Percentiles rank a stretch among this genome's conserved stretches.
Conservation (phyloP, 2,888 invertebrate species). For the Latrodectus elegans region DNA sequence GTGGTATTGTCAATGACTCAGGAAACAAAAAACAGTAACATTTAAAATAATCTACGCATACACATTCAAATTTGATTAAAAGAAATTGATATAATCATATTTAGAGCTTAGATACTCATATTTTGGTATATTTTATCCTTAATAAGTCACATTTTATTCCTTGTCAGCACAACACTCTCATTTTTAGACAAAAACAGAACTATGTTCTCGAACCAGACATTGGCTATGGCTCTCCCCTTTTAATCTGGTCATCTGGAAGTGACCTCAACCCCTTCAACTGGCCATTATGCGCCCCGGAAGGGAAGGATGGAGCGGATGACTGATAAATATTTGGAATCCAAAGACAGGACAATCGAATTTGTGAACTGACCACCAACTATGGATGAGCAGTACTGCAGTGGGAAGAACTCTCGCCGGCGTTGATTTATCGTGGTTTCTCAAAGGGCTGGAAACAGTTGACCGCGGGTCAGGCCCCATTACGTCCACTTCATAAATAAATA, state of each 20-base stretch:
- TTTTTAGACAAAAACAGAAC: too few relatives aligned
- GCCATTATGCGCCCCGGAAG: constrained; percentile 19
- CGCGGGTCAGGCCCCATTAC: constrained; percentile 59
- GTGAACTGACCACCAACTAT: constrained; percentile 36
- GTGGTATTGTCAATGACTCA: too few relatives aligned
- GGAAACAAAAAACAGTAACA: too few relatives aligned
- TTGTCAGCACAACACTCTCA: too few relatives aligned
- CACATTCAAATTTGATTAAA: too few relatives aligned
- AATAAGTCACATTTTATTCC: too few relatives aligned
- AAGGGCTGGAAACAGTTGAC: constrained; percentile 37
- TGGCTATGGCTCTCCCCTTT: not conserved
- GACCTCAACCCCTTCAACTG: constrained; percentile 59
- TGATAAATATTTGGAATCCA: constrained; percentile 51
- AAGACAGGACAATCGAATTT: constrained; percentile 54
- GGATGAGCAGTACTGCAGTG: constrained; percentile 31
- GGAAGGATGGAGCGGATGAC: constrained; percentile 31
- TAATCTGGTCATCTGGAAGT: constrained; percentile 51
- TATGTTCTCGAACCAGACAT: too few relatives aligned
- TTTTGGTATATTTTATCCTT: too few relatives aligned
- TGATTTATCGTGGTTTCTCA: constrained; percentile 52
- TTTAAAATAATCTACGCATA: too few relatives aligned
- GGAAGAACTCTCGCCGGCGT: constrained; percentile 9
- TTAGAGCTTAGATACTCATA: too few relatives aligned
- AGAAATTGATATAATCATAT: too few relatives aligned
- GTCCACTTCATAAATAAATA: constrained; percentile 69